These are phyloP conservation scores for Tenodera sinensis DNA, from an alignment of 2,888 invertebrate species.

Conservation along the genomic window DNA sequence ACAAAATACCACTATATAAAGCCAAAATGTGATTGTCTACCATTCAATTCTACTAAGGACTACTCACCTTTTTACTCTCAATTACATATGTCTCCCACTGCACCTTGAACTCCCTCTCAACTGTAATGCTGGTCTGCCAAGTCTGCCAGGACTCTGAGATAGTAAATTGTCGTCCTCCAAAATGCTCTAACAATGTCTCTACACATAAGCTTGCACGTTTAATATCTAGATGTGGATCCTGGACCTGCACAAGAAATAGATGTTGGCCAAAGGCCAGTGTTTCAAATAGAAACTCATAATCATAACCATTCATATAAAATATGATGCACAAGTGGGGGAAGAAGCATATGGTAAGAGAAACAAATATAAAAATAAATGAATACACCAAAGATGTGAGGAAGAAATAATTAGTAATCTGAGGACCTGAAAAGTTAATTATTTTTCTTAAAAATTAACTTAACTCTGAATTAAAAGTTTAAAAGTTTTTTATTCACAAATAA, in stretches of 20 bases:
- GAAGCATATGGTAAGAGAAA: constrained; percentile 12
- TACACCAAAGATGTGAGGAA: too few relatives aligned
- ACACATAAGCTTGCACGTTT: constrained; percentile 63
- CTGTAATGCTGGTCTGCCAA: constrained; percentile 62
- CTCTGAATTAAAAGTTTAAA: too few relatives aligned
- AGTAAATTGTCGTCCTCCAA: constrained; percentile 60
- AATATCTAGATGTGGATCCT: constrained; percentile 66
- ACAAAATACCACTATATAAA: too few relatives aligned
- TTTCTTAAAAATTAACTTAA: too few relatives aligned
- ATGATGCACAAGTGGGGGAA: constrained; percentile 43
- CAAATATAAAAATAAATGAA: too few relatives aligned
- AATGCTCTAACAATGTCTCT: constrained; percentile 63
- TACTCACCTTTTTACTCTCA: constrained; percentile 62
- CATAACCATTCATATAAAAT: constrained; percentile 23
- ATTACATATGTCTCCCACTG: constrained; percentile 54
- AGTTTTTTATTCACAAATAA: too few relatives aligned
- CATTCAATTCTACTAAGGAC: not conserved
- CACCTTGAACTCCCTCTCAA: constrained; percentile 47
- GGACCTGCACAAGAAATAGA: constrained; percentile 47
- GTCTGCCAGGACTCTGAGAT: constrained; percentile 67
- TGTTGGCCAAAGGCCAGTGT: constrained; percentile 27
- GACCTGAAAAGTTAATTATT: too few relatives aligned
- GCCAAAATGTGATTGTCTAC: too few relatives aligned
- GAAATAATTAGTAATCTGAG: too few relatives aligned
- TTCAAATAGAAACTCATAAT: constrained; percentile 40